phyloP scores from a whole-genome alignment of 2,797 vertebrate genomes.

The Lepus townsendii region DNA sequence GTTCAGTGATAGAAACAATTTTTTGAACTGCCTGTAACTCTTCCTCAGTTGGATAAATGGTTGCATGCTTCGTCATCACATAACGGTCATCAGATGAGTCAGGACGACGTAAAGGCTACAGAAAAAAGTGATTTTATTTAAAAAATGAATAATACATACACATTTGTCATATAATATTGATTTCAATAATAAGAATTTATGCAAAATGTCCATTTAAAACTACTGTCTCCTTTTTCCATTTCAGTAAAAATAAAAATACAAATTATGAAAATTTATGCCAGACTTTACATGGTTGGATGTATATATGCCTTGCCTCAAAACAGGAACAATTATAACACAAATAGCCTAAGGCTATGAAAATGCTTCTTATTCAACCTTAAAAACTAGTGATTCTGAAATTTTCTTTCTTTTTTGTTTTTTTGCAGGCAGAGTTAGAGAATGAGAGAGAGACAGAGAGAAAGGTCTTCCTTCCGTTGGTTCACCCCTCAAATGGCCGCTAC shows the following conservation, averaged over 20 bases:
- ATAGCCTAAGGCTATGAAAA: constrained; percentile 2
- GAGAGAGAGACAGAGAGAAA: too few species aligned
- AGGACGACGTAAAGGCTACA: constrained; percentile 95
- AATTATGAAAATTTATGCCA: constrained; percentile 38
- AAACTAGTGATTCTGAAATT: constrained; percentile 41
- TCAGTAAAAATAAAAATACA: constrained; percentile 64
- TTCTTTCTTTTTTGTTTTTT: neutral
- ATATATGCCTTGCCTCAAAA: neutral
- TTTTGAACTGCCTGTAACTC: constrained; percentile 99
- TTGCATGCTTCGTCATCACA: constrained; percentile 97
- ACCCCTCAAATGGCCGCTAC: too few species aligned
- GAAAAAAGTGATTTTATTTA: constrained; percentile 49
- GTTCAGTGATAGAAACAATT: constrained; percentile 98
- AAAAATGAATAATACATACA: neutral
- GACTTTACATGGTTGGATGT: neutral
- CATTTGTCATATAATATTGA: neutral
- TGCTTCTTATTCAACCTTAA: constrained; percentile 39
- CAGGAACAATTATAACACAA: constrained; percentile 21
- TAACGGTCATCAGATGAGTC: constrained; percentile 99
- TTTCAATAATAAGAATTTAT: constrained; percentile 56
- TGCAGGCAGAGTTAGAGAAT: too few species aligned
- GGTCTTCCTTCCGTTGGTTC: too few species aligned
- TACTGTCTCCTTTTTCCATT: neutral
- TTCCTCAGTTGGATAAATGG: constrained; percentile 98
- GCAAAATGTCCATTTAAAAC: constrained; percentile 53